Percentiles rank a stretch among this genome's conserved stretches.
phyloP scores from a whole-genome alignment of 2,113 vertebrate species.

The Perca flavescens region DNA sequence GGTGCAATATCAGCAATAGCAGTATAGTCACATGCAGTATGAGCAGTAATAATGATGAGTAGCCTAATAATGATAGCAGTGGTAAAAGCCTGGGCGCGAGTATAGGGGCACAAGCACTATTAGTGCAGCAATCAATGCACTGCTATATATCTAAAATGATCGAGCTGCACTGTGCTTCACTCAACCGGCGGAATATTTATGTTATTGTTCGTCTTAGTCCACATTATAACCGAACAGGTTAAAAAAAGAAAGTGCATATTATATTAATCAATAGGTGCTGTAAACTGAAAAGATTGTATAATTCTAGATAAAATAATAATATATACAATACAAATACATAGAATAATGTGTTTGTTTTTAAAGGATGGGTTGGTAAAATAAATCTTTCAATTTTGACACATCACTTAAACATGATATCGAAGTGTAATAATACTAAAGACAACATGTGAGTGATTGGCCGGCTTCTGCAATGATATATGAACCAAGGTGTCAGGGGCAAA shows the following conservation, averaged over 20 bases:
- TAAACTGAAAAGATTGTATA: not conserved
- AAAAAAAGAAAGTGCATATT: not conserved
- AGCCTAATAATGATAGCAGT: constrained; percentile 49
- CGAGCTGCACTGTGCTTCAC: constrained; percentile 28
- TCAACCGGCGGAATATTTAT: not conserved
- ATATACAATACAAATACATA: not conserved
- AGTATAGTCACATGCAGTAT: constrained; percentile 42
- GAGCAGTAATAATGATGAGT: constrained; percentile 59
- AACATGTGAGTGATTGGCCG: constrained; percentile 45
- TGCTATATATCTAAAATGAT: constrained; percentile 54
- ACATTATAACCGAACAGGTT: constrained; percentile 7
- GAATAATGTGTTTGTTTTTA: not conserved
- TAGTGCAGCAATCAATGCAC: constrained; percentile 63
- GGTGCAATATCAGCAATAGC: constrained; percentile 59
- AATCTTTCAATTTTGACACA: constrained; percentile 14
- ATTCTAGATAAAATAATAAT: constrained; percentile 1
- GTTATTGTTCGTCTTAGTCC: constrained; percentile 32
- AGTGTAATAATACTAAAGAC: constrained; percentile 41
- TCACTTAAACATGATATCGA: constrained; percentile 1
- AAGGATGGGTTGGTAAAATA: not conserved
- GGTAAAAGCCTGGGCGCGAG: constrained; percentile 50
- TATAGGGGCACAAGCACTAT: constrained; percentile 42
- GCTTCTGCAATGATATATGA: constrained; percentile 46
- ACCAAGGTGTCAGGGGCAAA: constrained; percentile 54
- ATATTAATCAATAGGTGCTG: not conserved